Evolutionary conservation across 2,797 vertebrate genomes (phyloP).

Genomic region (Rhynchotus rufescens): DNA sequence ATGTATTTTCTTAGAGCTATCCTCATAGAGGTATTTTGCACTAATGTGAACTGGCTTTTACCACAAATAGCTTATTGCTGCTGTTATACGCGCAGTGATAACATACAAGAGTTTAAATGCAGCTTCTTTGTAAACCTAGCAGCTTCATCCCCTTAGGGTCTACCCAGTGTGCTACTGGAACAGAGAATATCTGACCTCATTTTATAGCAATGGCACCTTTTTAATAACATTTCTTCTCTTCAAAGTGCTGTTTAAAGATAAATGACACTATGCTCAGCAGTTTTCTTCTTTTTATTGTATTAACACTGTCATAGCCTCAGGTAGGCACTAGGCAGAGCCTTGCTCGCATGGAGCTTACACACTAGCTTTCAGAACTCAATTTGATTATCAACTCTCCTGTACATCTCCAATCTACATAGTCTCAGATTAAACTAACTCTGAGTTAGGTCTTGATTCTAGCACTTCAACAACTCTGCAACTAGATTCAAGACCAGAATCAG

Average conservation of each 20-base stretch:
- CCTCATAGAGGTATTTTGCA: background rate
- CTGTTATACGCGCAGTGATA: background rate
- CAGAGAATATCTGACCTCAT: background rate
- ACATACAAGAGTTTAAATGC: background rate
- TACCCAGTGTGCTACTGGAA: background rate
- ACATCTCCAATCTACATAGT: background rate
- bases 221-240: background rate
- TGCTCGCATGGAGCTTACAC: constrained; percentile 55
- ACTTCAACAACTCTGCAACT: background rate
- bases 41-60: background rate
- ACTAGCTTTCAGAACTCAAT: constrained; percentile 28
- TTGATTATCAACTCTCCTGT: background rate
- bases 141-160: background rate
- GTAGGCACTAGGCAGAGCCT: background rate
- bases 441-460: constrained; percentile 19
- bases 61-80: background rate
- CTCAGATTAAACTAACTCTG: background rate
- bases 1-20: background rate
- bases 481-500: constrained; percentile 14
- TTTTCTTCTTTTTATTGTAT: constrained; percentile 59
- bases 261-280: background rate
- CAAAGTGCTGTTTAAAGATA: background rate
- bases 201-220: background rate
- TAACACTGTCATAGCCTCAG: background rate
- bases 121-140: background rate